These are phyloP conservation scores for Diacarnus erythraeanus DNA, from an alignment of 37 sponge, comb jelly and placozoan genomes.

Conservation along the genomic window DNA sequence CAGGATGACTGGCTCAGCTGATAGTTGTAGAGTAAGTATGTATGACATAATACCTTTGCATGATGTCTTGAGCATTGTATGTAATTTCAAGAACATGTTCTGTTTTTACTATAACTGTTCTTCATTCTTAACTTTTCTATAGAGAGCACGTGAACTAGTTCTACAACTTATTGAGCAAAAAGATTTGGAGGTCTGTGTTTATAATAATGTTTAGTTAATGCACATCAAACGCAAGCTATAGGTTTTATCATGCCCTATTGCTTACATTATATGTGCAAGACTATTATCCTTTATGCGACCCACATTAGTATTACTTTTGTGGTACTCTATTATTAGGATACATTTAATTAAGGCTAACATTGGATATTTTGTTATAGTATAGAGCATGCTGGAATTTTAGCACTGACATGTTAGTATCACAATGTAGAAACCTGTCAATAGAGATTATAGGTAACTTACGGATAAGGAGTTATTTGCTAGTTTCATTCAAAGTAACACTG, in stretches of 20 bases:
- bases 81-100: neutral
- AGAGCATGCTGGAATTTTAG: neutral
- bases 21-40: conserved; percentile 52
- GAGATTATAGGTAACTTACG: neutral
- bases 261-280: conserved; percentile 10
- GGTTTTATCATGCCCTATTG: neutral
- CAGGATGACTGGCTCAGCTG: conserved; percentile 74
- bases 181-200: neutral
- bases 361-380: neutral
- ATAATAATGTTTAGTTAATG: neutral
- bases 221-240: conserved; percentile 9
- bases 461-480: neutral
- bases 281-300: neutral
- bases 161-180: conserved; percentile 35
- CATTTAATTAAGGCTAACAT: neutral
- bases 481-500: neutral
- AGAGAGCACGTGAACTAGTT: conserved; percentile 84
- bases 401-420: no score
- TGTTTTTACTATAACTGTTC: no score
- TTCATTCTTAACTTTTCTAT: no score
- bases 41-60: neutral
- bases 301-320: neutral
- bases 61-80: neutral
- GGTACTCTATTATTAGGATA: conserved; percentile 2
- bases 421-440: no score